phyloP scores from a whole-genome alignment of 1,140 invertebrate genomes.

The Drosophila virilis region DNA sequence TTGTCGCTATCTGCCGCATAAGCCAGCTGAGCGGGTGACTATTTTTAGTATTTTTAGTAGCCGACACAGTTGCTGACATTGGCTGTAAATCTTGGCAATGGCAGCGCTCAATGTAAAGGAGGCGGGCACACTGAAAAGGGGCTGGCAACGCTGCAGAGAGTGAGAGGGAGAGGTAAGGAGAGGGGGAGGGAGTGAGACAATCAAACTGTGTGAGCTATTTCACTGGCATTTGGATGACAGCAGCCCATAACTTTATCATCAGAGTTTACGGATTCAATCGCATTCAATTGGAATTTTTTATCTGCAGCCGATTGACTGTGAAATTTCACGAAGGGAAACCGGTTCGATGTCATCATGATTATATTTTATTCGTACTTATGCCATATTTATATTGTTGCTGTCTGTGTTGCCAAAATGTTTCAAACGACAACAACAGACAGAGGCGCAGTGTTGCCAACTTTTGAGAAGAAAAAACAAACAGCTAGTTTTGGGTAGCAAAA shows the following conservation, averaged over 20 bases:
- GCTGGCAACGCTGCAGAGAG: not conserved
- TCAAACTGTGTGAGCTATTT: slow-evolving; percentile 3
- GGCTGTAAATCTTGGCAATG: slow-evolving; percentile 58
- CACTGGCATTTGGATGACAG: slow-evolving; percentile 29
- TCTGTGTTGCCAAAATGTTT: slow-evolving; percentile 51
- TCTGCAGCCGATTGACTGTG: slow-evolving; percentile 34
- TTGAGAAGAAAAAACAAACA: not conserved
- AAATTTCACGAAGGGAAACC: slow-evolving; percentile 49
- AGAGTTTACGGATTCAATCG: slow-evolving; percentile 29
- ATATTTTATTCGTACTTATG: slow-evolving; percentile 57
- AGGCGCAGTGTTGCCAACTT: slow-evolving; percentile 13
- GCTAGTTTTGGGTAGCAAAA: not conserved
- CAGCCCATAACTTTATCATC: slow-evolving; percentile 36
- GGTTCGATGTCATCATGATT: slow-evolving; percentile 76
- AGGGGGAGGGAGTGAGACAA: not conserved
- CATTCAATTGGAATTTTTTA: slow-evolving; percentile 35
- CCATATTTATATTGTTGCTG: slow-evolving; percentile 40
- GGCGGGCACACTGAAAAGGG: slow-evolving; percentile 20
- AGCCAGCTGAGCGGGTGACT: slow-evolving; percentile 39
- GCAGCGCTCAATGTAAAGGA: slow-evolving; percentile 47
- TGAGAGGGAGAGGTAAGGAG: not conserved
- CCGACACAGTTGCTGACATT: slow-evolving; percentile 67
- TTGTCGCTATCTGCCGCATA: slow-evolving; percentile 37
- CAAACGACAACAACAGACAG: slow-evolving; percentile 5
- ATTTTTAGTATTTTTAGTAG: slow-evolving; percentile 47